A percentile compares a stretch with the other conserved stretches of the same genome.
These are phyloP conservation scores for Allolobophora icterica DNA, from an alignment of 2,888 invertebrate species.

Conservation along the genomic window DNA sequence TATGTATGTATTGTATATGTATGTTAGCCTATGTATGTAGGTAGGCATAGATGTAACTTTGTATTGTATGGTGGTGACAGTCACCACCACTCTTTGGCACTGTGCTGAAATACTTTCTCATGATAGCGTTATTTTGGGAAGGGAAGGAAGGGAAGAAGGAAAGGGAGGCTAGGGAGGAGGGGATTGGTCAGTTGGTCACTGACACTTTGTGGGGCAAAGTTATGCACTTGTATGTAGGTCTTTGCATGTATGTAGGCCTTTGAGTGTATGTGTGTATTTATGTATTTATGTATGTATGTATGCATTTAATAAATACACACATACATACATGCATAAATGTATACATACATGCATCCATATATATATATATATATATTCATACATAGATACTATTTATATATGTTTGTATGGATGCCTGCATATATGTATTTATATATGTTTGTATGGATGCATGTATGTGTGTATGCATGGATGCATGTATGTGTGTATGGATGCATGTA, in stretches of 20 bases:
- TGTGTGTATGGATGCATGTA: slow-evolving; percentile 20
- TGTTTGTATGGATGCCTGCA: neutral
- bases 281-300: slow-evolving; percentile 12
- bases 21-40: neutral
- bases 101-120: no score
- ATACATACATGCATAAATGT: neutral
- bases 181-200: no score
- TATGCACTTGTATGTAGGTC: neutral
- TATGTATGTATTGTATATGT: neutral
- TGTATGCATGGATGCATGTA: slow-evolving; percentile 22
- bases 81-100: no score
- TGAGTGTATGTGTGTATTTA: neutral
- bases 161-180: no score
- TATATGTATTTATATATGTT: neutral
- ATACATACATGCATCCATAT: neutral
- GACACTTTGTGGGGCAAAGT: no score
- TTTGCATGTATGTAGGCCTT: neutral
- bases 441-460: slow-evolving; percentile 27
- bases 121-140: no score
- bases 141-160: no score
- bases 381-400: no score
- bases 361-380: no score
- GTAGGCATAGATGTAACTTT: neutral
- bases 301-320: no score
- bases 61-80: neutral